Evolutionary conservation across 1,140 invertebrate species (phyloP).

Genomic region (Cyclargus thomasi): DNA sequence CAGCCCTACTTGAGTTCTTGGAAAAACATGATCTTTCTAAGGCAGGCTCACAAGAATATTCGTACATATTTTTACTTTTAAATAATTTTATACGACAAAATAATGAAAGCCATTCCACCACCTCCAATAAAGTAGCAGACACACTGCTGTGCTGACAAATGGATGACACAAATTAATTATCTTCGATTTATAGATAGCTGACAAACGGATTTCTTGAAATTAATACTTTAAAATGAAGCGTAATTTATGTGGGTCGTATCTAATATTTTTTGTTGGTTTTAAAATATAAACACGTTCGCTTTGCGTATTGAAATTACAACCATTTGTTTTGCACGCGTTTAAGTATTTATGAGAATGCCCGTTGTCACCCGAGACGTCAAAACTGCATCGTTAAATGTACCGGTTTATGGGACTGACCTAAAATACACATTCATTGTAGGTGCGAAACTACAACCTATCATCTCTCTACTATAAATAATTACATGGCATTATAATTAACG

Average conservation of each 20-base stretch:
- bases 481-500: background rate
- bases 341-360: slow-evolving; percentile 40
- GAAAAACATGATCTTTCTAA: too few species aligned
- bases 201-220: background rate
- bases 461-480: background rate
- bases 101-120: background rate
- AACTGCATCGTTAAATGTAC: slow-evolving; percentile 32
- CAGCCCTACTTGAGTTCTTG: too few species aligned
- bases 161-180: background rate
- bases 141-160: background rate
- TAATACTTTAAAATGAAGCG: background rate
- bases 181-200: background rate
- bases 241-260: background rate
- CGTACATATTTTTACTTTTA: too few species aligned
- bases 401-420: slow-evolving; percentile 32
- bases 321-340: slow-evolving; percentile 31
- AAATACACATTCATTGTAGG: slow-evolving; percentile 22
- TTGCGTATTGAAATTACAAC: slow-evolving; percentile 1
- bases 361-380: slow-evolving; percentile 42
- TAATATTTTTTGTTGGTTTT: background rate
- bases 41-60: too few species aligned
- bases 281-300: slow-evolving; percentile 9
- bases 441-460: background rate
- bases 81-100: background rate
- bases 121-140: background rate